Percentiles rank a stretch among this genome's conserved stretches.
Evolutionary conservation across 92 coral and sea anemone genomes (phyloP).

Genomic region (Phenganax marumi): DNA sequence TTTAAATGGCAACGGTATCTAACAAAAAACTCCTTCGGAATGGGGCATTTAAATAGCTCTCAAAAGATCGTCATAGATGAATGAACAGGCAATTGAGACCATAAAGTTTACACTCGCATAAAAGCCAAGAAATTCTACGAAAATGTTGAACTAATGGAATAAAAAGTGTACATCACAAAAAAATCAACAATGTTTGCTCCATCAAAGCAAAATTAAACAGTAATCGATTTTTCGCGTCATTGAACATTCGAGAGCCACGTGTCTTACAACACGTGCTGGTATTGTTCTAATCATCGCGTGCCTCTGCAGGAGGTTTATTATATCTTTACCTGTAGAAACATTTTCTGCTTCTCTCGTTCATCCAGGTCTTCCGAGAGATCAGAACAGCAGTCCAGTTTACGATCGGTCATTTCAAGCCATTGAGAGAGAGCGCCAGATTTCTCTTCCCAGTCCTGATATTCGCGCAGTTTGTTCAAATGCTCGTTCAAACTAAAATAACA

Average conservation of each 20-base stretch:
- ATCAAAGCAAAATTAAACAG: neutral
- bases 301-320: neutral
- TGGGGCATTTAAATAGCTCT: neutral
- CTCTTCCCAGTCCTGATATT: conserved; percentile 41
- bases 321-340: conserved; percentile 30
- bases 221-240: conserved; percentile 8
- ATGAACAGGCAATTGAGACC: neutral
- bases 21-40: neutral
- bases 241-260: conserved; percentile 33
- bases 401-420: conserved; percentile 38
- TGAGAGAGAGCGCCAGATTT: conserved; percentile 24
- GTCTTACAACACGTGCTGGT: conserved; percentile 28
- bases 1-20: neutral
- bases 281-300: neutral
- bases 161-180: neutral
- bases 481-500: conserved; percentile 31
- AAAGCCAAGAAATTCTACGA: neutral
- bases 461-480: conserved; percentile 40
- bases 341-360: conserved; percentile 20
- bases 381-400: conserved; percentile 36
- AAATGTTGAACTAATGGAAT: neutral
- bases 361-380: conserved; percentile 33
- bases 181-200: neutral
- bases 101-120: neutral
- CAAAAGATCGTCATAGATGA: neutral